Base-by-base conservation (phyloP, 2,797 vertebrate species). In the Sarcophilus harrisii region DNA sequence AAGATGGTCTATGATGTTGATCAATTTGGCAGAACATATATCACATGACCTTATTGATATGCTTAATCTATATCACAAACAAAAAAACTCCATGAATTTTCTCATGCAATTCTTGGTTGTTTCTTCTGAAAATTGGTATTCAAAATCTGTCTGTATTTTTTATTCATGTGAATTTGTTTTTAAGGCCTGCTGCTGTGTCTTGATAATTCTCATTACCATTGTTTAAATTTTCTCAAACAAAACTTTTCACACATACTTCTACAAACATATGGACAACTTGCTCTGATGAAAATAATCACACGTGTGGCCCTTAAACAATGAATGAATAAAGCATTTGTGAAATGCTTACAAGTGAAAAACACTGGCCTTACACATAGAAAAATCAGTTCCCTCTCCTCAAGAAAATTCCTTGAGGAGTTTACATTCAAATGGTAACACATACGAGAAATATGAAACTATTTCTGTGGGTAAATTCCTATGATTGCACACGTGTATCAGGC, bases 141-240 rank as follows among this genome's bases (percentile, higher is more conserved):
- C 95, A 95, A 96, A 98, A 97, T 97, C 96, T 93, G 95, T 94
- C 94, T 96, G 92, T 96, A 93, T 97, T 97, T 98, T 96, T 97
- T 97, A 98, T 97, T 97, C 96, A 96, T 97, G 58, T 94, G 95
- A 90, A 11, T 96, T 95, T 94, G 93, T 96, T 95, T 96, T 97
- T 97, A 97, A 81, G 92, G 95, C 97, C 94, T 0, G 21, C 94
- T 96, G 62, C 54, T 90, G 57, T 73, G 92, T 96, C 95, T 96
- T 90, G 93, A 96, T 97, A 97, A 97, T 97, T 97, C 94, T 97
- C 95, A 97, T 90, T 96, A 97, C 95, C 92, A 96, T 98, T 98
- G 97, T 97, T 97, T 97, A 98, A 97, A 97, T 96, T 96, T 97
- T 96, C 92, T 96, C 96, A 96, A 97, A 97, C 96, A 89, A 96